Evolutionary conservation across 2,113 vertebrate species (phyloP).

Genomic region (Corythaeola cristata): DNA sequence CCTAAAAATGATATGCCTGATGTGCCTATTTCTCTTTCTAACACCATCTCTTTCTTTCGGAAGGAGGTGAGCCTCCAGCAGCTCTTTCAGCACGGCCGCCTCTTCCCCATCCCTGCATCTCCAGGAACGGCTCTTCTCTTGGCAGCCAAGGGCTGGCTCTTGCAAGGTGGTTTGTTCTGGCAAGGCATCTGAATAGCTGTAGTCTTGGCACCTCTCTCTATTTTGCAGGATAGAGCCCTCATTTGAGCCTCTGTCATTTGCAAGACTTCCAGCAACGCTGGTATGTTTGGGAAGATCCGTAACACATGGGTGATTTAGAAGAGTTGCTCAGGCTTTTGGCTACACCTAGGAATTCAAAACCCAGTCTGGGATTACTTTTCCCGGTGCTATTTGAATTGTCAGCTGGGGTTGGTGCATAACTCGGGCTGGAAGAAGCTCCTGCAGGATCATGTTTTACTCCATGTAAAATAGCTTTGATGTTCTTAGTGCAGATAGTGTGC

Average conservation of each 20-base stretch:
- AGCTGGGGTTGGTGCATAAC: not conserved
- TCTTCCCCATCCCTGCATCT: not conserved
- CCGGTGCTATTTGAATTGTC: not conserved
- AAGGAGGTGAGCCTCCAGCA: not conserved
- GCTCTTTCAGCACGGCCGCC: not conserved
- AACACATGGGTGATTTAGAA: not conserved
- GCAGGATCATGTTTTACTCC: not conserved
- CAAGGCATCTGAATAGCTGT: not conserved
- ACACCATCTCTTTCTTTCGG: fast-evolving
- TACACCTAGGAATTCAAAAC: not conserved
- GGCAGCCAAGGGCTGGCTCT: constrained; percentile 25
- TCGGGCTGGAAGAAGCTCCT: not conserved
- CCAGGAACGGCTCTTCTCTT: constrained; percentile 5
- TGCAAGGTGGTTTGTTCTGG: constrained; percentile 39
- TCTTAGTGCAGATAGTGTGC: not conserved
- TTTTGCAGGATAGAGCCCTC: constrained; percentile 41
- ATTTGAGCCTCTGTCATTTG: not conserved
- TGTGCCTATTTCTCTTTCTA: not conserved
- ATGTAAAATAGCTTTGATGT: not conserved
- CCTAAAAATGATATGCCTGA: not conserved
- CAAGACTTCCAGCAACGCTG: not conserved
- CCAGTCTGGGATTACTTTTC: not conserved
- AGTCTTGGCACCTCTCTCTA: not conserved
- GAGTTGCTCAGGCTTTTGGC: not conserved
- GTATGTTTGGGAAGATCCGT: not conserved